phyloP scores from a whole-genome alignment of 2,888 invertebrate species.

The Coleophora flavipennella region DNA sequence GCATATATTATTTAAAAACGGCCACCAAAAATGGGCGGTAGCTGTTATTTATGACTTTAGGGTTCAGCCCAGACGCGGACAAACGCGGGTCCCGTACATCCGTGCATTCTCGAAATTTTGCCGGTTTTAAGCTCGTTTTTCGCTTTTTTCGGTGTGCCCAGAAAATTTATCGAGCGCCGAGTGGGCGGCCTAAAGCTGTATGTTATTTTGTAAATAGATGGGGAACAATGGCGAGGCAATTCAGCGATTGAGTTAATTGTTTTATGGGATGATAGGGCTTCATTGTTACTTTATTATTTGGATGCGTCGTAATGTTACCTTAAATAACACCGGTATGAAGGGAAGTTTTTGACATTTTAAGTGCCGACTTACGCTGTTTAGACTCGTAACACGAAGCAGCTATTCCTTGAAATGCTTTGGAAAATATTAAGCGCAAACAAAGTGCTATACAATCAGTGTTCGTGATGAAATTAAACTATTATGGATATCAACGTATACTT shows the following conservation, averaged over 20 bases:
- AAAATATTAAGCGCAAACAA: no score
- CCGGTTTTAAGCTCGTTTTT: constrained; percentile 25
- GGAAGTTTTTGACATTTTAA: no score
- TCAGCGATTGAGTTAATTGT: no score
- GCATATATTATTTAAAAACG: constrained; percentile 11
- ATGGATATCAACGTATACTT: no score
- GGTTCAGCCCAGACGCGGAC: constrained; percentile 22
- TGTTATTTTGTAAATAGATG: constrained; percentile 19
- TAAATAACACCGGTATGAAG: no score
- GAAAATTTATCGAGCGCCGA: constrained; percentile 37
- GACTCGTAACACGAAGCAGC: no score
- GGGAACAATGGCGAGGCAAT: not conserved
- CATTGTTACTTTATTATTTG: not conserved
- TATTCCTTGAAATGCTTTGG: no score
- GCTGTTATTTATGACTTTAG: constrained; percentile 25
- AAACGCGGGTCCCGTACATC: constrained; percentile 31
- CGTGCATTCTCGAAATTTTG: constrained; percentile 28
- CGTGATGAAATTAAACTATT: no score
- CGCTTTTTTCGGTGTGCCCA: constrained; percentile 8
- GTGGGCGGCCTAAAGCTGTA: constrained; percentile 24
- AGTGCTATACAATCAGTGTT: no score
- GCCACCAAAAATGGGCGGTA: constrained; percentile 19
- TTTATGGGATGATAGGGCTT: not conserved
- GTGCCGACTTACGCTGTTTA: no score
- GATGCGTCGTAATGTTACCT: no score